phyloP scores from a whole-genome alignment of 2,797 vertebrate genomes.

The Phalanger gymnotis region DNA sequence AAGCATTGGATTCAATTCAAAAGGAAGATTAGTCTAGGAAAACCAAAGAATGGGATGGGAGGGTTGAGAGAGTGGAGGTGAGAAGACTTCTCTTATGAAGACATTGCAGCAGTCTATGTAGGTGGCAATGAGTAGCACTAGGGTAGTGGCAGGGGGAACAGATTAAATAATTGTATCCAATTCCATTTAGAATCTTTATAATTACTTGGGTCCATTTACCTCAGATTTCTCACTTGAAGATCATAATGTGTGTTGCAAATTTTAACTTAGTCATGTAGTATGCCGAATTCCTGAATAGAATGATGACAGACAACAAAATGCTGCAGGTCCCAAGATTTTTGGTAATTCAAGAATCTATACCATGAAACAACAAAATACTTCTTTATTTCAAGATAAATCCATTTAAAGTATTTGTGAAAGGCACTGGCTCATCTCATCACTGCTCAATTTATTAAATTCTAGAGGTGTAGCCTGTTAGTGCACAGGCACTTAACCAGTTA shows the following conservation, averaged over 20 bases:
- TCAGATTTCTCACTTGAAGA: slow-evolving; percentile 20
- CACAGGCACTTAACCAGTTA: not conserved
- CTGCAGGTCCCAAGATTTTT: not conserved
- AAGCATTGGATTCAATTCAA: not conserved
- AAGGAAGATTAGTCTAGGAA: not conserved
- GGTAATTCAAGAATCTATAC: not conserved
- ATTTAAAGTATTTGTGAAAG: slow-evolving; percentile 42
- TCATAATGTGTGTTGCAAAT: not conserved
- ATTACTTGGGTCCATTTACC: not conserved
- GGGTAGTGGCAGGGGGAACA: not conserved
- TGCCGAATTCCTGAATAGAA: slow-evolving; percentile 1
- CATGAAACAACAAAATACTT: not conserved
- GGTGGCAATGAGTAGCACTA: not conserved
- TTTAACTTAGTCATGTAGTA: not conserved
- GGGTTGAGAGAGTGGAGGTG: not conserved
- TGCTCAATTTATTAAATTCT: slow-evolving; percentile 26
- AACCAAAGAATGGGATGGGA: not conserved
- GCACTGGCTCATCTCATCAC: not conserved
- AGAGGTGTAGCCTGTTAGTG: not conserved
- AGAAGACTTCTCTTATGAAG: not conserved
- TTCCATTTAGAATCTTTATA: slow-evolving; percentile 9
- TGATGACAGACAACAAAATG: not conserved
- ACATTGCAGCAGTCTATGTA: not conserved
- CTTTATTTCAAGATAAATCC: not conserved
- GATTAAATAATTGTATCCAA: not conserved